Base-by-base conservation (phyloP, 2,113 vertebrate genomes). In the Menidia beryllina region DNA sequence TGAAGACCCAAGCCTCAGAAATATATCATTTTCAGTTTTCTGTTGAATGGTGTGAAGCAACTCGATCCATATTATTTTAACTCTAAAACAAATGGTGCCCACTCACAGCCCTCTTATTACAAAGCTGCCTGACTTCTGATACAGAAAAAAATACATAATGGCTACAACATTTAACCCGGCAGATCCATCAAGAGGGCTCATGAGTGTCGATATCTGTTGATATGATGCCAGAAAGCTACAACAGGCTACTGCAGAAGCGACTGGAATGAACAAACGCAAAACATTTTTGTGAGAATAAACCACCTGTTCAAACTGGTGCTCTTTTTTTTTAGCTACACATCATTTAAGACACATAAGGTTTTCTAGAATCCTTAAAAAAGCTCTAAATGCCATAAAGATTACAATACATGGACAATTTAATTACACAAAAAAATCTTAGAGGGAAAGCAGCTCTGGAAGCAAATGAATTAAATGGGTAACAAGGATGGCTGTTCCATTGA, bases 121-220 rank as follows among this genome's bases (percentile, higher is more conserved):
- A 73, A 73, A 79, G 73, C 67, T 77, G 66, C 51, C 69, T 59
- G 59, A 59, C 65, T 75, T 84, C 75, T 79, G 81, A 82, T 68
- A 68, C 80, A 75, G 74, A 89, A 86, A 80, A 23, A 43, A 74
- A 49, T 1, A 72, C 57, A n/a, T 49, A 72, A 53, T 30, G 48
- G 45, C 24, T 45, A 69, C 41, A 43, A 69, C 41, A 43, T 43
- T 5, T 43, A 17, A 17, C 41, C 41, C 48, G 48, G 51, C 12
- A 50, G 43, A 53, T 36, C 7, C 34, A 51, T 67, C 36, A 48
- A 45, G 34, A 59, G 15, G 48, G 34, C 52, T 63, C 51, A 41
- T 15, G 45, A 26, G 51, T 36, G 60, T 71, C 24, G 10, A 36
- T 11, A 1, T 24, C 14, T 65, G 52, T 68, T 53, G 23, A 57